Percentiles rank a stretch among this genome's conserved stretches.
These are phyloP conservation scores for Drosophila infuscata DNA, from an alignment of 2,888 invertebrate species.

Conservation along the genomic window DNA sequence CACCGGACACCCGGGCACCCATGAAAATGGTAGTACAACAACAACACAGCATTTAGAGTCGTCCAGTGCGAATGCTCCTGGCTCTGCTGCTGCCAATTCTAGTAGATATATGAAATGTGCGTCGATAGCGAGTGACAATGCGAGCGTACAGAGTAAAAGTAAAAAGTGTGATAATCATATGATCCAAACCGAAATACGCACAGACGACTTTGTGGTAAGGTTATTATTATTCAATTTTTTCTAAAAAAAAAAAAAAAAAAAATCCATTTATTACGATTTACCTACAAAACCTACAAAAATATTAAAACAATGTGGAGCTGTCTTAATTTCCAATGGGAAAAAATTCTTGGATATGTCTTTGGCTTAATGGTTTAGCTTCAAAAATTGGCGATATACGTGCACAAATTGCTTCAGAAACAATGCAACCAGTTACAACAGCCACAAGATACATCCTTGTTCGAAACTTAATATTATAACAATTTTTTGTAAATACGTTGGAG, in stretches of 20 bases:
- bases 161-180: constrained; percentile 85
- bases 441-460: constrained; percentile 31
- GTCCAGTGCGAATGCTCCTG: constrained; percentile 55
- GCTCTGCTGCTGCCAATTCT: constrained; percentile 46
- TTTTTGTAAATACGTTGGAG: constrained; percentile 28
- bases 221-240: constrained; percentile 85
- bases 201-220: constrained; percentile 89
- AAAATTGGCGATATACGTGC: constrained; percentile 8
- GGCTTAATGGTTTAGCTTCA: constrained; percentile 12
- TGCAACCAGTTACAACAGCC: constrained; percentile 20
- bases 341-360: constrained; percentile 39
- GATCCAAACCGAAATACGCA: constrained; percentile 89
- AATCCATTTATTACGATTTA: constrained; percentile 44
- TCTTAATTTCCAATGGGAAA: constrained; percentile 13
- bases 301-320: constrained; percentile 28
- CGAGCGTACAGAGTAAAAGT: constrained; percentile 82
- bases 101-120: constrained; percentile 70
- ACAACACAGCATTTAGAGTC: constrained; percentile 71
- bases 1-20: constrained; percentile 24
- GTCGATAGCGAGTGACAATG: constrained; percentile 45
- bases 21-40: constrained; percentile 69
- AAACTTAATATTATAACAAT: constrained; percentile 2
- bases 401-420: constrained; percentile 1
- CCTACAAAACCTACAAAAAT: constrained; percentile 29
- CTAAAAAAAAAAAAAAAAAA: constrained; percentile 62